Evolutionary conservation across 2,797 vertebrate species (phyloP).

Genomic region (Semotilus atromaculatus): DNA sequence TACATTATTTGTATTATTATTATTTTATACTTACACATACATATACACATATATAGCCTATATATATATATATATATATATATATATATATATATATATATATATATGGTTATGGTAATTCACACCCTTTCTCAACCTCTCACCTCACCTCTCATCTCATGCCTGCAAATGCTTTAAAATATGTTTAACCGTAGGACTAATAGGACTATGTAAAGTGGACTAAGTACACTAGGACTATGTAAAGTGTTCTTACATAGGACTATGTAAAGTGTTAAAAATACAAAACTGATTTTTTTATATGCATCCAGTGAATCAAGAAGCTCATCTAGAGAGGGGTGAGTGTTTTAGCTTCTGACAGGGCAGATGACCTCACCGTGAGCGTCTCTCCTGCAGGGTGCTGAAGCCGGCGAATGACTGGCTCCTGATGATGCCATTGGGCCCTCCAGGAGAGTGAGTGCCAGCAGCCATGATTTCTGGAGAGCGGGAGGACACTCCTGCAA

Average conservation of each 20-base stretch:
- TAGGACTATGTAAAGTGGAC: neutral
- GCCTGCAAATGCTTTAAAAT: neutral
- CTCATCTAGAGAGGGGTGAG: neutral
- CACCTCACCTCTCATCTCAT: neutral
- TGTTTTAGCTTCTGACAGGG: neutral
- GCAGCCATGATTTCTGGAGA: constrained; percentile 94
- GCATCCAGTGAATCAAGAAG: neutral
- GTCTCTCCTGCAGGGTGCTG: constrained; percentile 93
- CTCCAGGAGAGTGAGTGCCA: constrained; percentile 92
- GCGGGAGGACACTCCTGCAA: constrained; percentile 88
- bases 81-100: too few relatives aligned
- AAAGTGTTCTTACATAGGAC: neutral
- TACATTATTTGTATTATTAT: too few relatives aligned
- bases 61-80: too few relatives aligned
- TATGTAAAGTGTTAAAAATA: neutral
- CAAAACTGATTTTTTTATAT: neutral
- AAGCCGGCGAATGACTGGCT: constrained; percentile 99
- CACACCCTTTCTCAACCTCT: neutral
- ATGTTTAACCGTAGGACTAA: too few relatives aligned
- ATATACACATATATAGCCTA: too few relatives aligned
- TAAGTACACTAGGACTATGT: neutral
- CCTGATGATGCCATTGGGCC: constrained; percentile 96
- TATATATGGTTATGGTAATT: neutral
- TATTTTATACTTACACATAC: too few relatives aligned
- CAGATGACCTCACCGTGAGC: constrained; percentile 84